Evolutionary conservation across 1,140 invertebrate genomes (phyloP).

Genomic region (Dendroctonus valens): DNA sequence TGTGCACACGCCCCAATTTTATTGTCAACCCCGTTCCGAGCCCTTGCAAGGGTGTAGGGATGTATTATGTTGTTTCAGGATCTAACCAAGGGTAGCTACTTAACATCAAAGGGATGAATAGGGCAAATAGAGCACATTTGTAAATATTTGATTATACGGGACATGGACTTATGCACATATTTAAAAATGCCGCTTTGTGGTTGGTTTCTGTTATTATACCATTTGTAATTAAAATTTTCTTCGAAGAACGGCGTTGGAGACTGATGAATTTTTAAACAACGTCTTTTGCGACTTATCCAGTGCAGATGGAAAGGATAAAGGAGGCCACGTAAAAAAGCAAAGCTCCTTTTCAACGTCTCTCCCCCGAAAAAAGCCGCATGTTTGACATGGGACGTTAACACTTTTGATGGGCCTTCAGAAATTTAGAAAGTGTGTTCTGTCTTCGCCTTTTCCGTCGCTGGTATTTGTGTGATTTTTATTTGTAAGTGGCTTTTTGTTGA

Average conservation of each 20-base stretch:
- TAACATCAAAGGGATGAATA: conserved; percentile 30
- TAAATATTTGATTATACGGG: conserved; percentile 28
- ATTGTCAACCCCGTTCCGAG: conserved; percentile 24
- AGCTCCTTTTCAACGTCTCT: conserved; percentile 8
- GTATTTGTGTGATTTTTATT: conserved; percentile 19
- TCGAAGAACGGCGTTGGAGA: no score
- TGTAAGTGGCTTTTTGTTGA: conserved; percentile 13
- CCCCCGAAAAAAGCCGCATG: conserved; percentile 10
- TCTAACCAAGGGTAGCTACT: conserved; percentile 24
- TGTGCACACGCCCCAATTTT: conserved; percentile 25
- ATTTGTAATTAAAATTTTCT: not conserved
- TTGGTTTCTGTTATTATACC: not conserved
- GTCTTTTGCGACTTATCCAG: no score
- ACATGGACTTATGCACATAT: conserved; percentile 20
- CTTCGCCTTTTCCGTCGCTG: conserved; percentile 18
- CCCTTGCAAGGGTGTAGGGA: not conserved
- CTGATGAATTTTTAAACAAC: no score
- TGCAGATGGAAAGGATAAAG: conserved; percentile 4
- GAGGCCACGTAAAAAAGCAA: conserved; percentile 11
- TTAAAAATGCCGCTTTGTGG: conserved; percentile 12
- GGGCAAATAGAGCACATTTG: conserved; percentile 29
- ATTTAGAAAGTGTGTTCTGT: conserved; percentile 23
- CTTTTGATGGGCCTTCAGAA: conserved; percentile 22
- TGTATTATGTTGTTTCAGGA: conserved; percentile 33
- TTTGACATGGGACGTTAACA: conserved; percentile 25